Conservation (phyloP, 2,888 invertebrate genomes). For the Hedychridium roseum region DNA sequence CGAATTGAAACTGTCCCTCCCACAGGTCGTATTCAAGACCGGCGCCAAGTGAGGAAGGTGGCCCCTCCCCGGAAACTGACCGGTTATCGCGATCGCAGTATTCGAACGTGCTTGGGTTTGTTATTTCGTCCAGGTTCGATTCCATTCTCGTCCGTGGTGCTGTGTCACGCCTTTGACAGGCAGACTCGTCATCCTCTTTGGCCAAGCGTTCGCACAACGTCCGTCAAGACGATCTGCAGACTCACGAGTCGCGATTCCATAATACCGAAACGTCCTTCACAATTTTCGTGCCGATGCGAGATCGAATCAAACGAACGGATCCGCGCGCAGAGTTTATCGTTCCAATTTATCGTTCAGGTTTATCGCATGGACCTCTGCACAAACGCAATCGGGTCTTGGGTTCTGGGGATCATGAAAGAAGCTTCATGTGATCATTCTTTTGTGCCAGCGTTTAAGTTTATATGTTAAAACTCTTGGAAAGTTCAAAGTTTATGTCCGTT, state of each 20-base stretch:
- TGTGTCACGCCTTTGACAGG: constrained; percentile 24
- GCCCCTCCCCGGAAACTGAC: constrained; percentile 34
- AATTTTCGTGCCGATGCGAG: too few species aligned
- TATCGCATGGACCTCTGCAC: too few species aligned
- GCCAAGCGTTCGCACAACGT: constrained; percentile 12
- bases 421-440: too few species aligned
- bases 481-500: too few species aligned
- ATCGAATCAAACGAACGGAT: too few species aligned
- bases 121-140: constrained; percentile 26
- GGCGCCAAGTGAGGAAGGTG: constrained; percentile 59
- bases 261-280: too few species aligned
- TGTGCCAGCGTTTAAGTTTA: too few species aligned
- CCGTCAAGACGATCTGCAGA: constrained; percentile 29
- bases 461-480: too few species aligned
- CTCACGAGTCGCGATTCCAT: constrained; percentile 16
- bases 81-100: constrained; percentile 26
- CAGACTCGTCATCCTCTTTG: constrained; percentile 25
- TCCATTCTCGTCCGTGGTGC: constrained; percentile 23
- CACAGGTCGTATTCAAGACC: constrained; percentile 87
- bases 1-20: constrained; percentile 89
- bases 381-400: too few species aligned
- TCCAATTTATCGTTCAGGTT: too few species aligned
- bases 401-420: too few species aligned
- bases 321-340: too few species aligned
- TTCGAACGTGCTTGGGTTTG: constrained; percentile 16